These are phyloP conservation scores for Porites evermanni DNA, from an alignment of 92 coral and sea anemone species.

Conservation along the genomic window DNA sequence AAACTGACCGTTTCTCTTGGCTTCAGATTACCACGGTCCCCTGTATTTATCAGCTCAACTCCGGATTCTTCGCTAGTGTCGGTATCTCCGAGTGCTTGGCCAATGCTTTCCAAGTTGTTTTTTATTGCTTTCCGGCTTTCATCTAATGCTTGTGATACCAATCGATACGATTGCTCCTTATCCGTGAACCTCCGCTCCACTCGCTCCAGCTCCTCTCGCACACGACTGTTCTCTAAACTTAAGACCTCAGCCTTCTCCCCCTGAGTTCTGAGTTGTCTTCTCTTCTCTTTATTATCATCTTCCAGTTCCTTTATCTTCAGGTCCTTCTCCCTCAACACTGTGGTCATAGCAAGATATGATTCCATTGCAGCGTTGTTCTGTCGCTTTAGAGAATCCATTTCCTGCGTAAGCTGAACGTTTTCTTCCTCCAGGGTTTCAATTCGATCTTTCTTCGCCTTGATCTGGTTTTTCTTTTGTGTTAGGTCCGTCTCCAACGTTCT, in stretches of 20 bases:
- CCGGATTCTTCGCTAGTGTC: constrained; percentile 3
- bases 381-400: constrained; percentile 50
- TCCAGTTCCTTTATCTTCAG: constrained; percentile 57
- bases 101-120: neutral
- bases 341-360: constrained; percentile 18
- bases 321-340: constrained; percentile 51
- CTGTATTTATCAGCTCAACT: neutral
- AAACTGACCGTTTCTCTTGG: constrained; percentile 2
- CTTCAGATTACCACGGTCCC: neutral
- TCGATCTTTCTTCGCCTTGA: constrained; percentile 44
- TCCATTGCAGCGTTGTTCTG: constrained; percentile 53
- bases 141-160: constrained; percentile 64
- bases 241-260: constrained; percentile 41
- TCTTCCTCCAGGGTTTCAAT: constrained; percentile 49
- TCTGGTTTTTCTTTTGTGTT: constrained; percentile 25
- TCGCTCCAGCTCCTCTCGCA: constrained; percentile 44
- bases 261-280: constrained; percentile 43
- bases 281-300: constrained; percentile 40
- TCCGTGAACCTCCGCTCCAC: constrained; percentile 23
- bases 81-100: neutral
- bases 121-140: constrained; percentile 58
- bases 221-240: constrained; percentile 27
- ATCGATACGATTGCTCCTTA: constrained; percentile 37
- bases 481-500: constrained; percentile 61
- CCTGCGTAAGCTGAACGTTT: constrained; percentile 43